These are phyloP conservation scores for Andrena bucephala DNA, from an alignment of 2,888 invertebrate species.

Conservation along the genomic window DNA sequence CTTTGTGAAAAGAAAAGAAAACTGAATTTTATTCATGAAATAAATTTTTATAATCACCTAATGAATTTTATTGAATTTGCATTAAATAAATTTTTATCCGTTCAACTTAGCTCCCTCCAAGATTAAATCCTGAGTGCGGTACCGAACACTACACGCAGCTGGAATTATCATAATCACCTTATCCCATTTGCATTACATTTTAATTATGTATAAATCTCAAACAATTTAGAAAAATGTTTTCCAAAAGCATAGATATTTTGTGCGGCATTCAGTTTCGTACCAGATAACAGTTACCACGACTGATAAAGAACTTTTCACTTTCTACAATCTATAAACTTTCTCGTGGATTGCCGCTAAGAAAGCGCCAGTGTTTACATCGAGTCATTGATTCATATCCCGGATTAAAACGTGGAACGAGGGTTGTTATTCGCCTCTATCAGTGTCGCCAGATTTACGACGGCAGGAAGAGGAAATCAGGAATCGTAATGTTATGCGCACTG, in stretches of 20 bases:
- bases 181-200: too few relatives aligned
- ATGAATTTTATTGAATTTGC: too few relatives aligned
- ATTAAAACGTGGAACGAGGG: constrained; percentile 2
- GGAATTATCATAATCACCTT: too few relatives aligned
- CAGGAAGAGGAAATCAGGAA: constrained; percentile 32
- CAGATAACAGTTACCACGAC: constrained; percentile 14
- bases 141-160: too few relatives aligned
- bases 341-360: not conserved
- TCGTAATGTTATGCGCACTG: constrained; percentile 2
- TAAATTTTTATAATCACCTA: too few relatives aligned
- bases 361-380: not conserved
- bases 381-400: not conserved
- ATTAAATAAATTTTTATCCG: too few relatives aligned
- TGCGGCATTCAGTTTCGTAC: constrained; percentile 5
- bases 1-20: too few relatives aligned
- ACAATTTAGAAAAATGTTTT: not conserved
- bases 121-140: too few relatives aligned
- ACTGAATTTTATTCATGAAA: too few relatives aligned
- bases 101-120: too few relatives aligned
- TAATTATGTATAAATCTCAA: not conserved
- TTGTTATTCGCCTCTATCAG: not conserved
- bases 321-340: constrained; percentile 34
- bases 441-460: constrained; percentile 12
- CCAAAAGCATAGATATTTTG: too few relatives aligned
- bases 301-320: constrained; percentile 39